These are phyloP conservation scores for Hapalemur alaotrensis DNA, from an alignment of 2,797 vertebrate genomes.

Conservation along the genomic window DNA sequence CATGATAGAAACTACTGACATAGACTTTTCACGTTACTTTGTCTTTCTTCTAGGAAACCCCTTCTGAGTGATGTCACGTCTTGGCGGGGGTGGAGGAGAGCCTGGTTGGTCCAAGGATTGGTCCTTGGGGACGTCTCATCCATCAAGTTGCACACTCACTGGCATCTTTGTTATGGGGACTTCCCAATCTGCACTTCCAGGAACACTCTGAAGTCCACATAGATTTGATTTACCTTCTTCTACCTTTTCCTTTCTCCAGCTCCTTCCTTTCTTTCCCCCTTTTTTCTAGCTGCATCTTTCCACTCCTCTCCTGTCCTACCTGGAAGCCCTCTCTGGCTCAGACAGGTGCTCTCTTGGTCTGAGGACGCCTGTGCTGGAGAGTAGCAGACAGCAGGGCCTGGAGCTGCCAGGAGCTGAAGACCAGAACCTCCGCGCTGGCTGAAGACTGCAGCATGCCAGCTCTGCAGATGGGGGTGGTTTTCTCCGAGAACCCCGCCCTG, in stretches of 20 bases:
- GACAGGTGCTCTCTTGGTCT: not conserved
- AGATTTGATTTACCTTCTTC: not conserved
- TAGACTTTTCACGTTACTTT: not conserved
- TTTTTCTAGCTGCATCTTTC: not conserved
- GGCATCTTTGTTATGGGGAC: not conserved
- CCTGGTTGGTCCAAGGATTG: not conserved
- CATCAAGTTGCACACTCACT: not conserved
- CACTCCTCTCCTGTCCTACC: no score
- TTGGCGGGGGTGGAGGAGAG: not conserved
- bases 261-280: not conserved
- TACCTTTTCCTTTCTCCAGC: not conserved
- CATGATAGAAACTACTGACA: not conserved
- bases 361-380: not conserved
- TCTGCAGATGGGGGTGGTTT: not conserved
- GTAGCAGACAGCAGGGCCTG: not conserved
- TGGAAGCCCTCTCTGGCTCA: not conserved
- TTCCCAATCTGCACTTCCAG: not conserved
- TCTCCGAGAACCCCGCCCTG: not conserved
- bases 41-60: slow-evolving; percentile 73
- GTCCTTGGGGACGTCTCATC: not conserved
- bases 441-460: not conserved
- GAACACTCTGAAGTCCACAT: not conserved
- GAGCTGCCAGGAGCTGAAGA: not conserved
- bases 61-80: slow-evolving; percentile 56
- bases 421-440: not conserved